Conservation (phyloP, 2,797 vertebrate genomes). For the Poeciliopsis presidionis region DNA sequence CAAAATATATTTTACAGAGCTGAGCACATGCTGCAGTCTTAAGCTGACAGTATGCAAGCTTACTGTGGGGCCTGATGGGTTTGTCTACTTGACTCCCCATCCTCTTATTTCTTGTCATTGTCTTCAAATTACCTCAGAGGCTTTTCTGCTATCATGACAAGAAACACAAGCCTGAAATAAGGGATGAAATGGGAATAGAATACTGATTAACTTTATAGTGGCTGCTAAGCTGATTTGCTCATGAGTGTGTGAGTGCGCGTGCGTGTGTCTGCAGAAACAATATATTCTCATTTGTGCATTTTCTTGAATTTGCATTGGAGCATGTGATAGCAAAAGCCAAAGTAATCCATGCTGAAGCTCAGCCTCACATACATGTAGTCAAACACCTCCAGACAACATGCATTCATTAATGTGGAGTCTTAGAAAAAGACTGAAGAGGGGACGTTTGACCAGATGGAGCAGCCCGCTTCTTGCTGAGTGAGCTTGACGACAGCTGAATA, state of each 20-base stretch:
- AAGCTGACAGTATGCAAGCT: conserved; percentile 11
- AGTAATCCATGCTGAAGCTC: conserved; percentile 9
- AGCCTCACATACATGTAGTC: conserved; percentile 1
- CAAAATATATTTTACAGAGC: conserved; percentile 9
- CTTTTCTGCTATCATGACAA: conserved; percentile 43
- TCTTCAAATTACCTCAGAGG: conserved; percentile 57
- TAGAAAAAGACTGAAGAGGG: conserved; percentile 56
- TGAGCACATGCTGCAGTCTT: conserved; percentile 6
- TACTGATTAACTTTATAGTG: conserved; percentile 52
- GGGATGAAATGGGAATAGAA: conserved; percentile 49
- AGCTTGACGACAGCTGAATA: conserved; percentile 79
- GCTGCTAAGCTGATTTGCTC: conserved; percentile 41
- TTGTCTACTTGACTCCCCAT: conserved; percentile 52
- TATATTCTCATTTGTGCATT: conserved; percentile 18
- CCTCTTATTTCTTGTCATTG: conserved; percentile 53
- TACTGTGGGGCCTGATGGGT: conserved; percentile 6
- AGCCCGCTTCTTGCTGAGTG: conserved; percentile 75
- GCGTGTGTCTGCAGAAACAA: neutral
- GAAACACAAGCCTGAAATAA: conserved; percentile 48
- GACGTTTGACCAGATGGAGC: conserved; percentile 79
- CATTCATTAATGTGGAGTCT: conserved; percentile 27
- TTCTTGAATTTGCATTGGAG: conserved; percentile 25
- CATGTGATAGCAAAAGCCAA: conserved; percentile 19
- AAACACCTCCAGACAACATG: conserved; percentile 17
- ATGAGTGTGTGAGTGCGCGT: neutral